Conservation (phyloP, 2,113 vertebrate species). For the Nibea coibor region DNA sequence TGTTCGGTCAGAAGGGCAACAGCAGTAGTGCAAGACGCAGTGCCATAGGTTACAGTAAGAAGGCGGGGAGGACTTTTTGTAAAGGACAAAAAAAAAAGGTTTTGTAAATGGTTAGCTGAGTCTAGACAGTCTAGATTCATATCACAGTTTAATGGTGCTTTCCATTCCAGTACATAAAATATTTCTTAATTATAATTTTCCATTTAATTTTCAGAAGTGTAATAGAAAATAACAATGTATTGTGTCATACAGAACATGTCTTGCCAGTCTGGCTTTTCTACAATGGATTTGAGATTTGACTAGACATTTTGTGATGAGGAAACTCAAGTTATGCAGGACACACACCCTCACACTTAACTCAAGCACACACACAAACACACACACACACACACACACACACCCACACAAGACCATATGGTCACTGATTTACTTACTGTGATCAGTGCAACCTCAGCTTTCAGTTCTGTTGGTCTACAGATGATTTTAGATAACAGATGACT, state of each 20-base stretch:
- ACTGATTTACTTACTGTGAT: constrained; percentile 55
- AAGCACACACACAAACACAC: constrained; percentile 21
- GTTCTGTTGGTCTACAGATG: constrained; percentile 65
- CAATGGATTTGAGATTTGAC: constrained; percentile 34
- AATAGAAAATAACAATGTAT: constrained; percentile 41
- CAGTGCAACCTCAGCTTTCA: constrained; percentile 70
- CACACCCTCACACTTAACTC: constrained; percentile 39
- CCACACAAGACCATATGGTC: constrained; percentile 36
- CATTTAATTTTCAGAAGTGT: constrained; percentile 49
- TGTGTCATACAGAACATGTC: constrained; percentile 44
- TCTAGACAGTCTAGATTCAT: constrained; percentile 64
- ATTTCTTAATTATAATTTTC: constrained; percentile 59
- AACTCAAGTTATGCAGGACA: constrained; percentile 55
- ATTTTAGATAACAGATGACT: constrained; percentile 71
- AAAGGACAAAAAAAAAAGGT: constrained; percentile 25
- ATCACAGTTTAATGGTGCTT: constrained; percentile 72
- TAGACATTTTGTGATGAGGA: constrained; percentile 44
- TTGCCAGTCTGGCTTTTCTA: constrained; percentile 42
- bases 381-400: constrained; percentile 28
- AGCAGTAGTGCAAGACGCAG: constrained; percentile 56
- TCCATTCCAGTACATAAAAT: constrained; percentile 71
- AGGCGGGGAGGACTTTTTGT: constrained; percentile 17
- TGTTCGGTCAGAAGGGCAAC: constrained; percentile 28
- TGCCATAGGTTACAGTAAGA: constrained; percentile 62
- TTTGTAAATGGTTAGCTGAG: constrained; percentile 64